phyloP scores from a whole-genome alignment of 2,113 vertebrate species.

The Stegostoma tigrinum region DNA sequence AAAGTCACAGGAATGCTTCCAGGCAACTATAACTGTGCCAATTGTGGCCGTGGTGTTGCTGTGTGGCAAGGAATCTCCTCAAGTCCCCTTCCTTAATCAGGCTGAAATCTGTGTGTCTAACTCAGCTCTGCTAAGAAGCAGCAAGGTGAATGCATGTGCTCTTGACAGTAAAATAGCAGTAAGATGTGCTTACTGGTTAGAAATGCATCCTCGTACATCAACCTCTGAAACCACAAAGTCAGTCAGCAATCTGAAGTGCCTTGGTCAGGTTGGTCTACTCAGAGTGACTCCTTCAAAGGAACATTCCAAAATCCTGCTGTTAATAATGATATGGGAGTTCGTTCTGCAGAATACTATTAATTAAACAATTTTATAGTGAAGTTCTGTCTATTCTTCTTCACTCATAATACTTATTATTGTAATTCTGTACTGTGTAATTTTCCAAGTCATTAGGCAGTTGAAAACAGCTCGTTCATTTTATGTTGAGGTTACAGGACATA shows the following conservation, averaged over 20 bases:
- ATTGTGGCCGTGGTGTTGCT: not conserved
- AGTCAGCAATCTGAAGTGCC: not conserved
- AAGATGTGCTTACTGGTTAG: not conserved
- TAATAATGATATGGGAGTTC: constrained; percentile 33
- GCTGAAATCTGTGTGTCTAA: not conserved
- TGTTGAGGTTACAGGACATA: not conserved
- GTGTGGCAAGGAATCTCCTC: not conserved
- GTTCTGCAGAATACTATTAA: constrained; percentile 20
- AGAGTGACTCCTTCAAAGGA: not conserved
- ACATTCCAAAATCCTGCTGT: constrained; percentile 27
- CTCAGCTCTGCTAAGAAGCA: not conserved
- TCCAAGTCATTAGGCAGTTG: constrained; percentile 24
- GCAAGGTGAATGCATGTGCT: not conserved
- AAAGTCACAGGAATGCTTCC: not conserved
- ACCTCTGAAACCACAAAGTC: not conserved
- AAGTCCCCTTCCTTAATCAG: not conserved
- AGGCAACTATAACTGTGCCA: not conserved
- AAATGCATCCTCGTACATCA: not conserved
- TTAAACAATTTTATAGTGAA: constrained; percentile 36
- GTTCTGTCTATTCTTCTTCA: constrained; percentile 28
- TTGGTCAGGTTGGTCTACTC: not conserved
- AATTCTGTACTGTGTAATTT: constrained; percentile 35
- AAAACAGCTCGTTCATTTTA: not conserved
- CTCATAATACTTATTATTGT: constrained; percentile 30
- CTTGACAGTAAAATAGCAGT: not conserved